Evolutionary conservation across 2,797 vertebrate genomes (phyloP).

Genomic region (Todus mexicanus): DNA sequence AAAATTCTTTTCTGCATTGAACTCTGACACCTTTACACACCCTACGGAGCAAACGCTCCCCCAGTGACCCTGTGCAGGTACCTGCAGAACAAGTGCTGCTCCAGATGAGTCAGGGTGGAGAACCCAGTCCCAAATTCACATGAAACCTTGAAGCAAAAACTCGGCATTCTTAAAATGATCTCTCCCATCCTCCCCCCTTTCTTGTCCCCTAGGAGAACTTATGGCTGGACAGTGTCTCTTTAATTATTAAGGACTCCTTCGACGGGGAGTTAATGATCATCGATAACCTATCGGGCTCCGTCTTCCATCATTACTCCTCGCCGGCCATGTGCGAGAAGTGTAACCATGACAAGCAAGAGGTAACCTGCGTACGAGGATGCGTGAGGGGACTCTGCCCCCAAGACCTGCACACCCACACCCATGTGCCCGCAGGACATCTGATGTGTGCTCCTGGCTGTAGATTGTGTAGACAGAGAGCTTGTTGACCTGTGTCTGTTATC

Average conservation of each 20-base stretch:
- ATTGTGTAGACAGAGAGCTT: conserved; percentile 27
- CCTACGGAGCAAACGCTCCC: neutral
- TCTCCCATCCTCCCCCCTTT: conserved; percentile 78
- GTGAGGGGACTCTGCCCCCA: conserved; percentile 8
- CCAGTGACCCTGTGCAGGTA: neutral
- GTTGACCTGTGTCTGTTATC: conserved; percentile 27
- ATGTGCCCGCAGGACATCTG: neutral
- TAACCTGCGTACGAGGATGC: conserved; percentile 70
- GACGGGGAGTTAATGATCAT: conserved; percentile 99
- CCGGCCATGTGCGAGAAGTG: conserved; percentile 88
- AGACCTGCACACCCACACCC: neutral
- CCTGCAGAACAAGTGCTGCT: conserved; percentile 37
- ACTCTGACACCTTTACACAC: conserved; percentile 32
- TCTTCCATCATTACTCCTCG: conserved; percentile 99
- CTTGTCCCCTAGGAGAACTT: conserved; percentile 94
- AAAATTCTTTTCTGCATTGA: neutral
- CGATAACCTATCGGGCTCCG: conserved; percentile 98
- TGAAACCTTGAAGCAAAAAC: conserved; percentile 46
- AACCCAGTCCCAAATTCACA: conserved; percentile 55
- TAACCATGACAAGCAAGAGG: conserved; percentile 92
- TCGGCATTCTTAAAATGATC: conserved; percentile 71
- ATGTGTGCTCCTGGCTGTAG: conserved; percentile 44
- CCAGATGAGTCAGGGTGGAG: conserved; percentile 52
- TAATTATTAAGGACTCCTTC: conserved; percentile 98
- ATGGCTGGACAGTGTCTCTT: conserved; percentile 99